Base-by-base conservation (phyloP, 2,113 vertebrate genomes). In the Lophius piscatorius region DNA sequence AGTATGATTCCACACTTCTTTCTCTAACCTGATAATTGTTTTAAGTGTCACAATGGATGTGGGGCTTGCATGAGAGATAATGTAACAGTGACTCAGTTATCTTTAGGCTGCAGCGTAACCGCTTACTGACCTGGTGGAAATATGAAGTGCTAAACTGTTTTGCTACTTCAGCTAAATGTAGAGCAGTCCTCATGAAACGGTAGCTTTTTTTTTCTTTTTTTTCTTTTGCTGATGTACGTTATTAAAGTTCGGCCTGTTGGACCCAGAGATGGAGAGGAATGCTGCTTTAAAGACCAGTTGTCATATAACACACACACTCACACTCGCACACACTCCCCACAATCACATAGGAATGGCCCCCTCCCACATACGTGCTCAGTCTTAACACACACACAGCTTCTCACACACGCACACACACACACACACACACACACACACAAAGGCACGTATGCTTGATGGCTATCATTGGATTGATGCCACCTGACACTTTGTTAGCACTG, bases 401-500 rank as follows among this genome's bases (percentile, higher is more conserved):
- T n/a, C 65, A 63, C 58, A 75, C 75, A 71, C 29, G 11, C 67
- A 76, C 76, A 68, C 63, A 86, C 81, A 85, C n/a, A n/a, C n/a
- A 64, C 60, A 39, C 65, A 63, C 58, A 75, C 75, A 71, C 29
- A 31, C 67, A 76, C 76, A 68, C 63, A 86, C 81, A 85, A 78
- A 86, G 70, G 74, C 81, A 81, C 45, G 67, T 60, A 83, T 55
- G 71, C 85, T 65, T 76, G 84, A 88, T 87, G 75, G 84, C 80
- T 90, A 88, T 89, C 76, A 79, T 80, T 86, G 81, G 82, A 84
- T 82, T 87, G 83, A 88, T 89, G 84, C 86, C 86, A 88, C 81
- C 82, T 87, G 88, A 87, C 84, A 84, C 82, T 84, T 89, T 76
- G 78, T 87, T 84, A 82, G 81, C 61, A 60, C 56, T 66, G 89